Evolutionary conservation across 2,888 invertebrate species (phyloP).

Genomic region (Drosophila kuntzei): DNA sequence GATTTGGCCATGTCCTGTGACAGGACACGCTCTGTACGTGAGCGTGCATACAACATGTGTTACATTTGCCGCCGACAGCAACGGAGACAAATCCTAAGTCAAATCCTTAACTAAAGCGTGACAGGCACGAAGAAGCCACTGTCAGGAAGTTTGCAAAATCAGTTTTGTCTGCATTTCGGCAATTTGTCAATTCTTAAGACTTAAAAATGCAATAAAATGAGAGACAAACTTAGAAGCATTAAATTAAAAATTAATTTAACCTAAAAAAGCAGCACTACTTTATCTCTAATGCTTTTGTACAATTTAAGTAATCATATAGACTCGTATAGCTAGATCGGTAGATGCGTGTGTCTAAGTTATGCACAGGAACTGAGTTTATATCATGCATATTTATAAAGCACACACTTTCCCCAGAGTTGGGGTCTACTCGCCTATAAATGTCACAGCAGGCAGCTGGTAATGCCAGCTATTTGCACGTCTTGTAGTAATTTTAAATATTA

Average conservation of each 20-base stretch:
- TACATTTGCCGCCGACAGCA: slow-evolving; percentile 45
- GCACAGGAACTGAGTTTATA: slow-evolving; percentile 13
- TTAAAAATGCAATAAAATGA: neutral
- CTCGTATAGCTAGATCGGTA: slow-evolving; percentile 7
- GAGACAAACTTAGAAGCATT: neutral
- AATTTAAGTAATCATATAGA: slow-evolving; percentile 6
- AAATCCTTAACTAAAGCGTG: slow-evolving; percentile 32
- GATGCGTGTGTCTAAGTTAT: slow-evolving; percentile 28
- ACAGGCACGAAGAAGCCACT: slow-evolving; percentile 24
- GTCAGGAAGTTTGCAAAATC: slow-evolving; percentile 32
- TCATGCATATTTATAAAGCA: slow-evolving; percentile 42
- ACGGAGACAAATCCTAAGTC: slow-evolving; percentile 33
- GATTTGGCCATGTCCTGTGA: slow-evolving; percentile 63
- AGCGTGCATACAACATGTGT: slow-evolving; percentile 53
- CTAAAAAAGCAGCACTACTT: neutral
- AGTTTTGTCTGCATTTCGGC: slow-evolving; percentile 20
- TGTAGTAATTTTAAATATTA: slow-evolving; percentile 76
- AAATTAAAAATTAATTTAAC: slow-evolving; percentile 13
- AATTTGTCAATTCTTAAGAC: neutral
- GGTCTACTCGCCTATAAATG: slow-evolving; percentile 49
- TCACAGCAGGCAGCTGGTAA: slow-evolving; percentile 40
- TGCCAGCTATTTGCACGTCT: slow-evolving; percentile 71
- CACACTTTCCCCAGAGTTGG: neutral
- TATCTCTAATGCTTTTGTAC: slow-evolving; percentile 1
- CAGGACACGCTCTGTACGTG: slow-evolving; percentile 74